These are phyloP conservation scores for Malaclemys terrapin DNA, from an alignment of 2,113 vertebrate species.

Conservation along the genomic window DNA sequence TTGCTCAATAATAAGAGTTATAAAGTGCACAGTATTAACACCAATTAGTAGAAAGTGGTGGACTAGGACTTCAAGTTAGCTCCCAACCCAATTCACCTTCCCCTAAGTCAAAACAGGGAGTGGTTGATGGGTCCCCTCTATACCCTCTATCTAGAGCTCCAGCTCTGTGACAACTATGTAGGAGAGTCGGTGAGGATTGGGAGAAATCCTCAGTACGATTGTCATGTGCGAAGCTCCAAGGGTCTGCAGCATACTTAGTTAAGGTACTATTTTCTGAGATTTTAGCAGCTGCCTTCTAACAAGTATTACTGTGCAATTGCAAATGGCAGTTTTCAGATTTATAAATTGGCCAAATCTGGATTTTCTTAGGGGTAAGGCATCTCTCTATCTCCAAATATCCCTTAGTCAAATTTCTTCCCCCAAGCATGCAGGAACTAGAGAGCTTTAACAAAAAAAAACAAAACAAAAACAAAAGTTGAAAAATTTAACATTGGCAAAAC, in stretches of 20 bases:
- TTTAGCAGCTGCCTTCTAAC: neutral
- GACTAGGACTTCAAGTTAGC: neutral
- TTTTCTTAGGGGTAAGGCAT: neutral
- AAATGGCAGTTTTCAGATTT: neutral
- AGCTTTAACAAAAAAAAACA: neutral
- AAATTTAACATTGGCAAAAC: neutral
- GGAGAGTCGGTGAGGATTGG: neutral
- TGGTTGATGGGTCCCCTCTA: neutral
- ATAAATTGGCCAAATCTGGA: neutral
- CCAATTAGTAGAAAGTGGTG: no score
- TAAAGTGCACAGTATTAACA: neutral
- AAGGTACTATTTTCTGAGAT: neutral
- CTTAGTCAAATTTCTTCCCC: neutral
- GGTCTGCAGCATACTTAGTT: neutral
- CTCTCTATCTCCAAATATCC: neutral
- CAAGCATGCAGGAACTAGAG: neutral
- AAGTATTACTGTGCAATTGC: neutral
- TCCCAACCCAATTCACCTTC: neutral
- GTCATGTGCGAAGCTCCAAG: neutral
- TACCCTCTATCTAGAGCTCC: neutral
- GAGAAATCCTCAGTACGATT: neutral
- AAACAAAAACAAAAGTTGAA: neutral
- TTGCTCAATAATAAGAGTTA: neutral
- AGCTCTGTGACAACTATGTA: rapidly evolving
- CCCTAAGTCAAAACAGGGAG: neutral